Evolutionary conservation across 2,797 vertebrate species (phyloP).

Genomic region (Danio albolineatus): DNA sequence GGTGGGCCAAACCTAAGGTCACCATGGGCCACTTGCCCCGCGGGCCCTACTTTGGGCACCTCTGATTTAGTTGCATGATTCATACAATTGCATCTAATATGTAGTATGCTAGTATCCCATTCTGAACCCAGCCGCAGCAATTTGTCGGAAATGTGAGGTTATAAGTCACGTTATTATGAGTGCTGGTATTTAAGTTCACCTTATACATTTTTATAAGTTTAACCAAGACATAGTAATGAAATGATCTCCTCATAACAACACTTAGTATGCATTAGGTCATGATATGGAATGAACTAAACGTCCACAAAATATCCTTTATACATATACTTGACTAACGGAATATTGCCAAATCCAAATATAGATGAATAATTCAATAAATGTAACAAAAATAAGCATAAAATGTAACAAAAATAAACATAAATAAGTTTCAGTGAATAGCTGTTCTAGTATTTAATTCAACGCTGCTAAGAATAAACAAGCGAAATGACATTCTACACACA

Average conservation of each 20-base stretch:
- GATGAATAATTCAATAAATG: slow-evolving; percentile 16
- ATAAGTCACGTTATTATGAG: not conserved
- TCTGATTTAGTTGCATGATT: no score
- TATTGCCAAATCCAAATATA: not conserved
- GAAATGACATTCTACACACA: slow-evolving; percentile 20
- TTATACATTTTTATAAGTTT: slow-evolving; percentile 1
- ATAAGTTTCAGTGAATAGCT: slow-evolving; percentile 22
- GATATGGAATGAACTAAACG: not conserved
- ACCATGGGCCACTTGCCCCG: no score
- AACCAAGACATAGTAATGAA: slow-evolving; percentile 17
- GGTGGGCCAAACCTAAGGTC: no score
- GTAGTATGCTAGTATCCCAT: slow-evolving; percentile 4
- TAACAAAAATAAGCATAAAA: slow-evolving; percentile 31
- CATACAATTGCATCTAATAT: no score
- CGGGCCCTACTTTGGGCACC: no score
- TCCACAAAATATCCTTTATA: not conserved
- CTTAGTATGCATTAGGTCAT: not conserved
- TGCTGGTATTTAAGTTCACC: slow-evolving; percentile 30
- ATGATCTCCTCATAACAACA: slow-evolving; percentile 1
- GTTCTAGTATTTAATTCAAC: slow-evolving; percentile 17
- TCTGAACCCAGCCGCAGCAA: not conserved
- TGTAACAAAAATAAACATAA: slow-evolving; percentile 13
- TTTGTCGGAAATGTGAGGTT: slow-evolving; percentile 14
- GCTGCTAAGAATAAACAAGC: slow-evolving; percentile 15
- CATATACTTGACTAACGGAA: no score